A percentile compares a stretch with the other conserved stretches of the same genome.
Evolutionary conservation across 2,113 vertebrate genomes (phyloP).

Genomic region (Vulpes ferrilata): DNA sequence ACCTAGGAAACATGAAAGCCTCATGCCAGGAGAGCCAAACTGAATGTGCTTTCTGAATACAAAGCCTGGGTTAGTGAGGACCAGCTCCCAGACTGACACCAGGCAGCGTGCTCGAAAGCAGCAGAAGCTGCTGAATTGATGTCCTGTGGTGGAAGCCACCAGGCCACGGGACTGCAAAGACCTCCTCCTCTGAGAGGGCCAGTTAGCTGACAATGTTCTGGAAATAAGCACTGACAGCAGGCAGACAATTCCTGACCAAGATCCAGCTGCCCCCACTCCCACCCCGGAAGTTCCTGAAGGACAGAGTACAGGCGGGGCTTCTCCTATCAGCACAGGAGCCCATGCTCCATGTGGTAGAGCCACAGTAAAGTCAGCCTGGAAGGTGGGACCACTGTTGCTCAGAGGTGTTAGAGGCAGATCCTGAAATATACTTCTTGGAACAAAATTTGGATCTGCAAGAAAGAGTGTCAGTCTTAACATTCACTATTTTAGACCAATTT

Average conservation of each 20-base stretch:
- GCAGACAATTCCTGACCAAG: not conserved
- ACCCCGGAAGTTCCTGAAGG: not conserved
- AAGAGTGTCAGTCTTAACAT: not conserved
- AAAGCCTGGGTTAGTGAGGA: not conserved
- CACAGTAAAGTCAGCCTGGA: not conserved
- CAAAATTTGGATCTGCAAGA: not conserved
- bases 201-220: not conserved
- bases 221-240: not conserved
- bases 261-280: fast-evolving
- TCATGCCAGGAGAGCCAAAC: not conserved
- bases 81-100: not conserved
- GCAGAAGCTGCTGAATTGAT: not conserved
- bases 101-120: not conserved
- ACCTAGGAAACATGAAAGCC: not conserved
- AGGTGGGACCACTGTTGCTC: not conserved
- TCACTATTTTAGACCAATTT: not conserved
- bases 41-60: not conserved
- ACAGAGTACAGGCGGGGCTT: not conserved
- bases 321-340: not conserved
- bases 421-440: not conserved
- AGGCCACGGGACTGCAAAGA: not conserved
- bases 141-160: not conserved
- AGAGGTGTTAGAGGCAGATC: not conserved
- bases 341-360: too few relatives aligned
- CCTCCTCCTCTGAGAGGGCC: too few relatives aligned